phyloP scores from a whole-genome alignment of 1,140 invertebrate species.

The Dryas iulia region DNA sequence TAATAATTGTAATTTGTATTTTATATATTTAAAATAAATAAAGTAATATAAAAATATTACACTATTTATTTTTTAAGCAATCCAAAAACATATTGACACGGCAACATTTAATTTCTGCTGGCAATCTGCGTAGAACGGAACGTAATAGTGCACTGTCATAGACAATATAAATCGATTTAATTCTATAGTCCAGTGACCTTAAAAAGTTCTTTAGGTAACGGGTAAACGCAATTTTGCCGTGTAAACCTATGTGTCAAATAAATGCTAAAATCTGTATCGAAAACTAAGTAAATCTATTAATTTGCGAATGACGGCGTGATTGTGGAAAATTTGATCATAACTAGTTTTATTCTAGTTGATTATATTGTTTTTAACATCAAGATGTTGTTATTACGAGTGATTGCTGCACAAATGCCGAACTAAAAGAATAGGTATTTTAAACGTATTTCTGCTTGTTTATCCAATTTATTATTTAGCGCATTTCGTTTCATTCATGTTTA shows the following conservation, averaged over 20 bases:
- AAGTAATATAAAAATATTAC: too few relatives aligned
- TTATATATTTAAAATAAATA: too few relatives aligned
- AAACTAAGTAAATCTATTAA: constrained; percentile 18
- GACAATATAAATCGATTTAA: constrained; percentile 44
- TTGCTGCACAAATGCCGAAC: constrained; percentile 9
- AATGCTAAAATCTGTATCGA: constrained; percentile 25
- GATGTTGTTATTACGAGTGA: constrained; percentile 23
- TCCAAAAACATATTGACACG: too few relatives aligned
- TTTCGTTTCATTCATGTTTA: constrained; percentile 5
- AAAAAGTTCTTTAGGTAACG: constrained; percentile 15
- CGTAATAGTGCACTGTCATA: constrained; percentile 11
- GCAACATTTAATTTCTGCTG: background rate
- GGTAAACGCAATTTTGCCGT: constrained; percentile 18
- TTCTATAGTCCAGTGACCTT: constrained; percentile 24
- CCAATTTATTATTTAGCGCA: constrained; percentile 5
- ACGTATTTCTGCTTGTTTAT: constrained; percentile 32
- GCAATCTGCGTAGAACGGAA: background rate
- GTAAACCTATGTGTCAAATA: constrained; percentile 30
- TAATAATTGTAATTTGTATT: too few relatives aligned
- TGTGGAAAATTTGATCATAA: constrained; percentile 29
- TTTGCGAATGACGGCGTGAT: constrained; percentile 27
- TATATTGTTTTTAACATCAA: constrained; percentile 21
- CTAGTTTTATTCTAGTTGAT: constrained; percentile 10
- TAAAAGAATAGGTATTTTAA: constrained; percentile 28
- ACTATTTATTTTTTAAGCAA: too few relatives aligned